Percentiles rank a stretch among this genome's conserved stretches.
Evolutionary conservation across 2,888 invertebrate genomes (phyloP).

Genomic region (Mythimna pallens): DNA sequence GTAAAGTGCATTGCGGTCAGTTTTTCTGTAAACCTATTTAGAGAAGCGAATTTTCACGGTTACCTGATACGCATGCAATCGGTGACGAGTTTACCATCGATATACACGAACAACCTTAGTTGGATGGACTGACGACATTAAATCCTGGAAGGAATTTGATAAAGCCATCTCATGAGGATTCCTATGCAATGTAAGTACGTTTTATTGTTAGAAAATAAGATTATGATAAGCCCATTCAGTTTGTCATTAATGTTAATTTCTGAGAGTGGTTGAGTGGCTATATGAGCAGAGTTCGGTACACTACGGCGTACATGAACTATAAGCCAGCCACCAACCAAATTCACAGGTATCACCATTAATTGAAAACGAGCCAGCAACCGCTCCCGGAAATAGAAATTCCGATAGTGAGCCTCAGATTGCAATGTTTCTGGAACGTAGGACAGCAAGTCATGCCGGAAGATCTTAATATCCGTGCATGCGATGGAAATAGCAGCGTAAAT

Average conservation of each 20-base stretch:
- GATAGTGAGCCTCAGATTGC: not conserved
- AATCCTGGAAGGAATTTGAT: not conserved
- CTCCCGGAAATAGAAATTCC: constrained; percentile 30
- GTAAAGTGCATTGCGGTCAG: not conserved
- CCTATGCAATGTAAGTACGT: not conserved
- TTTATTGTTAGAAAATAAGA: not conserved
- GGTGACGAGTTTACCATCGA: not conserved
- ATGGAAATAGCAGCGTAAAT: constrained; percentile 22
- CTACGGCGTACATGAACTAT: constrained; percentile 6
- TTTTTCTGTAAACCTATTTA: not conserved
- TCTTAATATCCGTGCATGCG: constrained; percentile 30
- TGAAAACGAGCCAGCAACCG: constrained; percentile 25
- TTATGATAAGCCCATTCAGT: constrained; percentile 20
- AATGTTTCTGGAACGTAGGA: not conserved
- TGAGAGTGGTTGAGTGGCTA: constrained; percentile 30
- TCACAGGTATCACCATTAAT: constrained; percentile 16
- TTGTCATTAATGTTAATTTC: constrained; percentile 28
- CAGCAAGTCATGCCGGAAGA: constrained; percentile 35
- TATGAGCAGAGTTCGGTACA: not conserved
- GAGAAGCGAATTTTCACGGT: not conserved
- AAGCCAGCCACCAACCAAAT: not conserved
- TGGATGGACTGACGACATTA: not conserved
- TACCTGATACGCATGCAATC: not conserved
- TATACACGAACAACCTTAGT: not conserved
- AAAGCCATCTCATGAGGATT: not conserved